Evolutionary conservation across 2,888 invertebrate species (phyloP), one percentile per base, ranked within the genome.

Genomic region (Ennomos quercinarius): DNA sequence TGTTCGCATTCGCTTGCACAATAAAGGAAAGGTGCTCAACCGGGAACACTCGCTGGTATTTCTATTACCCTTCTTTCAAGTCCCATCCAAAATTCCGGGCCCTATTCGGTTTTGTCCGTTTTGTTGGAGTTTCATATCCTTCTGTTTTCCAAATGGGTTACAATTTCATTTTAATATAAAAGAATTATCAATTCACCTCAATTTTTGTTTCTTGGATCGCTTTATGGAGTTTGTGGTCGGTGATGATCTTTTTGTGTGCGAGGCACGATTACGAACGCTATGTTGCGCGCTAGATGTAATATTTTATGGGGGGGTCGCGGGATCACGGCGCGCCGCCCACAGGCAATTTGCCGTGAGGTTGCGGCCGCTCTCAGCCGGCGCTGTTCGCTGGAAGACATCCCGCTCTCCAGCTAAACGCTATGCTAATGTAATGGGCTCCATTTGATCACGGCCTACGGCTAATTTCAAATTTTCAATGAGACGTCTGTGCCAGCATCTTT

Each of bases 391-490:
- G 74, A 74, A 87, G 83, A 85, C 84, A 81, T 82, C 87, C 85
- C 55, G 43, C 60, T 86, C 79, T 73, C n/a, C n/a, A 81, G 83
- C 89, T 89, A 89, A 89, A 89, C 84, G 86, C 88, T 90, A 91
- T 91, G 91, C 88, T 90, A 90, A 91, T 91, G 83, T 89, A 87
- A 89, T 89, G 87, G 87, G 80, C 85, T 83, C 85, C 84, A 87
- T 88, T 89, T 88, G 88, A 89, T 87, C 88, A 78, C 85, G 78
- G 86, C 90, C 88, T 84, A 88, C 88, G 84, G 87, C 81, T 81
- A 80, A 86, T 84, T 85, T 88, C 80, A 83, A 89, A 89, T 86
- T 84, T 87, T 88, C 89, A 89, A 89, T 89, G 86, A 87, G 84
- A 82, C 82, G 80, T 84, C 81, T 81, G 81, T 82, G 80, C 81